Evolutionary conservation across 2,888 invertebrate genomes (phyloP), one percentile per base, ranked within the genome.

Genomic region (Lochmaea capreae): DNA sequence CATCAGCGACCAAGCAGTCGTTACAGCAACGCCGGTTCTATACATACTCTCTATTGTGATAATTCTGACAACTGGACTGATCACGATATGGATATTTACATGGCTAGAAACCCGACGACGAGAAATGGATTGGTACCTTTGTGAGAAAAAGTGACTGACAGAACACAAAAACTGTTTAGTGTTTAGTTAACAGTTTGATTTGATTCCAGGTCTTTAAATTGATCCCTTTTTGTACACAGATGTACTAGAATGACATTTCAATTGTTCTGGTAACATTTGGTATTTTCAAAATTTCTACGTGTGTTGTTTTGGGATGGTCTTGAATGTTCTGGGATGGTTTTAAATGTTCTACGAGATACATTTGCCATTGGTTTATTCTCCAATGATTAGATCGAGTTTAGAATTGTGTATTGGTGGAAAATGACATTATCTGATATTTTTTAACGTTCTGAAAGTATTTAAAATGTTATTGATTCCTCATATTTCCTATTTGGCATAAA

Each of bases 41-140:
- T 92, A 63, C 92, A 95, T 81, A 95, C 95, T 62, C 89, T 95
- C 83, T 95, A 95, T 87, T 95, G 95, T 86, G 96, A 96, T 86
- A 96, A 95, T 85, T 94, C 94, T 67, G 95, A 95, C 87, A 95
- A 95, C 86, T 97, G 97, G 97, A 96, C 97, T 81, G 97, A 97
- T 88, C 96, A 97, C 87, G 97, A 97, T 86, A 96, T 97, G 94
- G 97, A 97, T 83, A 96, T 97, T 84, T 97, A 97, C 88, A 96
- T 96, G 93, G 94, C 96, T 74, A 92, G 96, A 84, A 96, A 97
- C 89, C 95, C 95, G 76, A 95, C 95, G 65, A 93, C 95, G 72
- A 91, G 95, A 83, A 93, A 94, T 85, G 95, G 95, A 78, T 89
- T 95, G 84, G 95, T 95, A 85, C 95, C 95, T 78, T 92, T 95